These are phyloP conservation scores for Cosmia trapezina DNA, from an alignment of 2,888 invertebrate species.

Conservation along the genomic window DNA sequence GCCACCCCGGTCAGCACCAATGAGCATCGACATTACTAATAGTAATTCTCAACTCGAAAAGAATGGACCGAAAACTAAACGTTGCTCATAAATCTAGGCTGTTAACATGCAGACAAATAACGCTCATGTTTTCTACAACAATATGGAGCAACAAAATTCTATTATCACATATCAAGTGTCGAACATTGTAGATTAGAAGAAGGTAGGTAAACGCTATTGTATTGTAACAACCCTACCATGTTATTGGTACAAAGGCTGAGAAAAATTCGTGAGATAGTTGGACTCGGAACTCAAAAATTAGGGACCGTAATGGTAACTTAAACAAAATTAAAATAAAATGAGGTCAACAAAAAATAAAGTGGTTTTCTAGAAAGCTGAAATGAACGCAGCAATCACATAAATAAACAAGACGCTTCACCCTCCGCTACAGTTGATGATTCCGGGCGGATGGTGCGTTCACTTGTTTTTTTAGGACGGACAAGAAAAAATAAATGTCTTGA, in stretches of 20 bases:
- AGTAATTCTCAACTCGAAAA: constrained; percentile 56
- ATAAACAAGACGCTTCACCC: constrained; percentile 71
- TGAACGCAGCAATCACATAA: constrained; percentile 74
- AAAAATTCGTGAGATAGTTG: constrained; percentile 9
- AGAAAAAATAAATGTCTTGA: constrained; percentile 64
- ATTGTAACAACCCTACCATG: neutral
- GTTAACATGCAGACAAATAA: constrained; percentile 37
- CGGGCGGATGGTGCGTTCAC: constrained; percentile 65
- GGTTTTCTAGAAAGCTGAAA: constrained; percentile 70
- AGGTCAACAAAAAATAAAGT: constrained; percentile 68
- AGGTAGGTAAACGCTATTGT: constrained; percentile 13
- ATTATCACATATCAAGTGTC: constrained; percentile 35
- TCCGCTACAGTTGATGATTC: constrained; percentile 72
- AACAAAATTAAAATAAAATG: constrained; percentile 61
- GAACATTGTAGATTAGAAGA: constrained; percentile 33
- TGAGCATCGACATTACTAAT: constrained; percentile 61
- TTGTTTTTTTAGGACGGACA: constrained; percentile 73
- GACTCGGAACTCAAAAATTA: constrained; percentile 34
- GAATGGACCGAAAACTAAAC: constrained; percentile 46
- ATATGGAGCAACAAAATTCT: constrained; percentile 29
- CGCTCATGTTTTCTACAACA: constrained; percentile 12
- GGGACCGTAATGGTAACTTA: constrained; percentile 47
- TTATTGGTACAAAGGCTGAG: neutral
- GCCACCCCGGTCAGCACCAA: constrained; percentile 62
- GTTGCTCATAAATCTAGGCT: constrained; percentile 42